Evolutionary conservation across 2,113 vertebrate genomes (phyloP).

Genomic region (Labrus mixtus): DNA sequence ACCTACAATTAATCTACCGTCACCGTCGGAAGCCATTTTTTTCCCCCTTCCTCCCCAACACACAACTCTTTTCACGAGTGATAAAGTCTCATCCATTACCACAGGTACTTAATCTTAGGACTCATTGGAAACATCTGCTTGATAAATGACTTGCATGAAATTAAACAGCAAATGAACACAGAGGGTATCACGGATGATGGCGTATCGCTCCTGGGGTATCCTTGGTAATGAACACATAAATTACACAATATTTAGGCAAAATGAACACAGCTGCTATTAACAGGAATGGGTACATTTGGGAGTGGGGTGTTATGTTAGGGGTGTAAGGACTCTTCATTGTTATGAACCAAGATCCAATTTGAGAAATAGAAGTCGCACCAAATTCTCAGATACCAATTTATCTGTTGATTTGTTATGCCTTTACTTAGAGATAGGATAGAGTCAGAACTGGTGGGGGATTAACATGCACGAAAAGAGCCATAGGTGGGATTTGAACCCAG

Average conservation of each 20-base stretch:
- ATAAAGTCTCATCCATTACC: constrained; percentile 77
- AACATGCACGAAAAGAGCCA: no score
- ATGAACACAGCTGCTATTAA: constrained; percentile 32
- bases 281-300: constrained; percentile 14
- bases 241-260: constrained; percentile 64
- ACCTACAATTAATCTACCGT: constrained; percentile 65
- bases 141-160: constrained; percentile 81
- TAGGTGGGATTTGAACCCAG: no score
- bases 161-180: constrained; percentile 75
- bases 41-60: constrained; percentile 8
- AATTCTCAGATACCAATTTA: no score
- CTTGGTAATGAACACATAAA: constrained; percentile 62
- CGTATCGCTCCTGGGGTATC: constrained; percentile 57
- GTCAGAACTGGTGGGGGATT: no score
- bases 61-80: constrained; percentile 67
- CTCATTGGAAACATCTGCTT: constrained; percentile 79
- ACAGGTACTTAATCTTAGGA: constrained; percentile 75
- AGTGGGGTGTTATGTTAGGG: background rate
- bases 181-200: constrained; percentile 60
- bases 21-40: constrained; percentile 13
- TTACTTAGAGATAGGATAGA: no score
- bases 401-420: no score
- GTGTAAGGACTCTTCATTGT: no score
- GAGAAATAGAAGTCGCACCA: no score
- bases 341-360: no score